Base-by-base conservation (phyloP, 2,113 vertebrate species). In the Aptenodytes patagonicus region DNA sequence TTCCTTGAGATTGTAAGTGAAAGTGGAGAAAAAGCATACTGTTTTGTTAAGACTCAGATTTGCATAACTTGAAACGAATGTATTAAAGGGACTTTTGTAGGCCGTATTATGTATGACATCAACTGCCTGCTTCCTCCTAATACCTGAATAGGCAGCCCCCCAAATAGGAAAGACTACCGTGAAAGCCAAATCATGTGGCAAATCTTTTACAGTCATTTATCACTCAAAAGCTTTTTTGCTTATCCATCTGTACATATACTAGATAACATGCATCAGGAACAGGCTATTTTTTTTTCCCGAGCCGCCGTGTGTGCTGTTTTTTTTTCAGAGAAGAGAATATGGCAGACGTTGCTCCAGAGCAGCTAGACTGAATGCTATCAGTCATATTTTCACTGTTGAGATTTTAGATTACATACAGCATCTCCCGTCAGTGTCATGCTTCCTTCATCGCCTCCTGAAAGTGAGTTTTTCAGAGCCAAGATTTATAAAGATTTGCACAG, bases 401-500 rank as follows among this genome's bases (percentile, higher is more conserved):
- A 11, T 66, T 78, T 86, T 81, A 58, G 51, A 9, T 61, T 55
- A 17, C 13, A 7, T 25, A 2, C 5, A 34, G 17, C 49, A 25
- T 47, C 24, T 70, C 49, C 58, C 57, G 54, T 52, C 28, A 11
- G 9, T 42, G 26, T 60, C 6, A 4, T 20, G 6, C 38, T 78
- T 77, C 38, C 29, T 57, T 57, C 46, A 0, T n/a, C 32, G 52
- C 2, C 2, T 81, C 52, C 73, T 40, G 29, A 52, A n/a, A 69
- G 14, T 6, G 25, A 38, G 20, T n/a, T 77, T 89, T 40, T 69
- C 54, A 65, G 79, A 38, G 81, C 28, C n/a, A 70, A 14, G 69
- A 54, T 11, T 81, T 66, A 13, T 73, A 11, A 70, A 88, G 46
- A 25, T 58, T 64, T 97, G 91, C 86, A 89, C 85, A 95, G 42